A percentile compares a stretch with the other conserved stretches of the same genome.
phyloP scores from a whole-genome alignment of 2,113 vertebrate genomes.

The Murina feae region DNA sequence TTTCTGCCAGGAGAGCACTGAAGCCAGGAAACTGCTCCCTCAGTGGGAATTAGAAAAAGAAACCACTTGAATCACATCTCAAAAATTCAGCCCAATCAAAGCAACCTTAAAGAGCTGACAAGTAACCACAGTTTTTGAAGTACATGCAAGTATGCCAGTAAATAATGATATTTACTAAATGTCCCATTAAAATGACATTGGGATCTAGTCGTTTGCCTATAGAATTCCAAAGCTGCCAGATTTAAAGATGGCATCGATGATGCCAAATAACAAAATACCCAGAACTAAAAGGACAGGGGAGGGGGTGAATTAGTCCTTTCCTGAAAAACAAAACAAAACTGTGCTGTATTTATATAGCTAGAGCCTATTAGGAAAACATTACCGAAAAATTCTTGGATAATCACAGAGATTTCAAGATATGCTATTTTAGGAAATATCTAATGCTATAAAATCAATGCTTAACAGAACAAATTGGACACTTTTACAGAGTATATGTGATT shows the following conservation, averaged over 20 bases:
- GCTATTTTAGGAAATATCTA: slow-evolving; percentile 5
- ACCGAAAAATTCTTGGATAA: background rate
- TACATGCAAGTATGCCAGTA: background rate
- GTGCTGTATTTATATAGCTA: background rate
- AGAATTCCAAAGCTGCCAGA: background rate
- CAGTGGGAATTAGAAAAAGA: slow-evolving; percentile 24
- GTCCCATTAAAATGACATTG: background rate
- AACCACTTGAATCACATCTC: slow-evolving; percentile 53
- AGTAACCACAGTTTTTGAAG: slow-evolving; percentile 31
- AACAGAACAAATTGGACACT: background rate
- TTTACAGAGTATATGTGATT: background rate
- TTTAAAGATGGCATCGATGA: background rate
- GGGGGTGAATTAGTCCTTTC: background rate
- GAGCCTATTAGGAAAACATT: background rate
- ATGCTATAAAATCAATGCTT: background rate
- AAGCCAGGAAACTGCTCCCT: slow-evolving; percentile 48
- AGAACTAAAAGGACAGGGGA: background rate
- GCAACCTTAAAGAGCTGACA: slow-evolving; percentile 22
- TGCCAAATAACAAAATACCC: background rate
- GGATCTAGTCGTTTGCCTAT: background rate
- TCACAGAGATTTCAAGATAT: background rate
- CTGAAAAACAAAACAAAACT: background rate
- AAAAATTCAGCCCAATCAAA: slow-evolving; percentile 29
- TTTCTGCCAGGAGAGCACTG: slow-evolving; percentile 30
- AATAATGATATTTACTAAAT: slow-evolving; percentile 35